Evolutionary conservation across 1,140 invertebrate genomes (phyloP), one percentile per base, ranked within the genome.

Genomic region (Glossosoma conforme): DNA sequence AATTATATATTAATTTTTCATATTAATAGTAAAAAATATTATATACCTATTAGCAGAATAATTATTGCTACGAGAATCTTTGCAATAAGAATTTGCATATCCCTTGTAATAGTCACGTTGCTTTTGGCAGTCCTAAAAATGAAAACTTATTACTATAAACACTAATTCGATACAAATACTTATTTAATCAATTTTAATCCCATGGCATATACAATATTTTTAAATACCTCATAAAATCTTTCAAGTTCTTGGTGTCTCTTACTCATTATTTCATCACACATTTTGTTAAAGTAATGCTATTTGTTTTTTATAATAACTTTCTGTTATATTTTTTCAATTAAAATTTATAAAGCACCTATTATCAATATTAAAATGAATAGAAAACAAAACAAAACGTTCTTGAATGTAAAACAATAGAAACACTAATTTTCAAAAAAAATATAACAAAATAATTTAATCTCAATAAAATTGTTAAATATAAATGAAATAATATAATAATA

Each of bases 21-120:
- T 13, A 11, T 44, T 43, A 22, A 19, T 33, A 5, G 50, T 52
- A 6, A 51, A 33, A 8, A 36, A 38, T 33, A 22, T 21, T 33
- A 36, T 20, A 18, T 38, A 37, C 35, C 30, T 20, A 13, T 22
- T 43, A 11, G 36, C 25, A 35, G 28, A 22, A 4, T 25, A 14
- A 19, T 35, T 51, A 11, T 33, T 24, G n/a, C 15, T 51, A n/a
- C 22, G 30, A 17, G 36, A 51, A 44, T 43, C 38, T 43, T 43
- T 43, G 11, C 25, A 21, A 35, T 37, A 32, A 33, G 33, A 20
- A 19, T 42, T 22, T 11, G 76, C 61, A 40, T 74, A 68, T 10
- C 79, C 78, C 63, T 71, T 72, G 49, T 81, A 80, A 59, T 77
- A 76, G 60, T 77, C 70, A 44, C 79, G 66, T 54, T 80, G 75